Percentiles rank a stretch among this genome's conserved stretches.
phyloP scores from a whole-genome alignment of 2,797 vertebrate species.

The Crocodylus rhombifer region DNA sequence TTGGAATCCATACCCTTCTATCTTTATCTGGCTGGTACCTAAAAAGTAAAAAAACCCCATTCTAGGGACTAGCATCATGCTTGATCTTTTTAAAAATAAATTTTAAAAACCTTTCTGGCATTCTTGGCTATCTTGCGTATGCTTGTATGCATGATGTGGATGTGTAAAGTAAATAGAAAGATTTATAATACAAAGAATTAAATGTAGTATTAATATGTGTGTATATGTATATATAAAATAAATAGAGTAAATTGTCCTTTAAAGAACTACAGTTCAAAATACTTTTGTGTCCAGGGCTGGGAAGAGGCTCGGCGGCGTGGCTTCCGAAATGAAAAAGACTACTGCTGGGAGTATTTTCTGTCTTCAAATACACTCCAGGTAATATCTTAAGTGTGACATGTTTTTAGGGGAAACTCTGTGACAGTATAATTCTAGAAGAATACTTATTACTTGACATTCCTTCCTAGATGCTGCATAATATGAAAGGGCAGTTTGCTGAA shows the following conservation, averaged over 20 bases:
- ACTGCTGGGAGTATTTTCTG: constrained; percentile 97
- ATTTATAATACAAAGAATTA: no score
- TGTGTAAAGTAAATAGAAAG: no score
- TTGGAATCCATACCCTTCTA: neutral
- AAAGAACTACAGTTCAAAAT: neutral
- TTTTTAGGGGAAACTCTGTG: neutral
- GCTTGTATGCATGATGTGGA: no score
- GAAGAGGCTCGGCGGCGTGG: constrained; percentile 90
- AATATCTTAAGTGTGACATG: neutral
- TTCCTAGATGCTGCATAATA: constrained; percentile 95
- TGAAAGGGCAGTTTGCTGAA: constrained; percentile 98
- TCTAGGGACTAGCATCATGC: no score
- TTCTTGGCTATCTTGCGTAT: neutral
- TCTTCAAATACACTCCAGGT: constrained; percentile 97
- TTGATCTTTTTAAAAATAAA: no score
- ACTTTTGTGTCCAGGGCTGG: constrained; percentile 88
- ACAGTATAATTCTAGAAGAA: neutral
- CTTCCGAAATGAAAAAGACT: constrained; percentile 90
- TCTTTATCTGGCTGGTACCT: neutral
- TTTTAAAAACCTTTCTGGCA: neutral
- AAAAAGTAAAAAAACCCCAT: no score
- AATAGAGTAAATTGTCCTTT: no score
- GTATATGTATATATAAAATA: no score
- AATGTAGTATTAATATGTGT: neutral
- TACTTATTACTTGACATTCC: neutral